These are phyloP conservation scores for Phalanger gymnotis DNA, from an alignment of 2,797 vertebrate species.

Conservation along the genomic window DNA sequence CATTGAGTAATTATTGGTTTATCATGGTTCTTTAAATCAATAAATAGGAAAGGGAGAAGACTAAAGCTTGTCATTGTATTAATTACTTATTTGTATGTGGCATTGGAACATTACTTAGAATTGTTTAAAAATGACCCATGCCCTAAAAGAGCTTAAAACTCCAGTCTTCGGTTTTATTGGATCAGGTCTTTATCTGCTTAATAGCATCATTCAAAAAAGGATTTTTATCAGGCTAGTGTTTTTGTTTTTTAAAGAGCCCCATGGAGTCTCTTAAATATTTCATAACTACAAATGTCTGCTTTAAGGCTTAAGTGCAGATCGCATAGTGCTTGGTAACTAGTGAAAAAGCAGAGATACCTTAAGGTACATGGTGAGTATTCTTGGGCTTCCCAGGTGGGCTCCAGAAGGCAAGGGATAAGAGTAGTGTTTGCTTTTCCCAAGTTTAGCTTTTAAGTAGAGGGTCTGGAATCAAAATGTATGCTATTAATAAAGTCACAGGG, in stretches of 20 bases:
- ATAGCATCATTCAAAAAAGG: not conserved
- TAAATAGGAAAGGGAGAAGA: fast-evolving
- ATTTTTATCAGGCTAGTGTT: not conserved
- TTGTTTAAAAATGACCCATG: not conserved
- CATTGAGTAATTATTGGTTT: fast-evolving
- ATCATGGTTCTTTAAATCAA: fast-evolving
- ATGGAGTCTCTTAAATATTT: fast-evolving
- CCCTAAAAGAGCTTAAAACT: not conserved
- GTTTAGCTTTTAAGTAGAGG: fast-evolving
- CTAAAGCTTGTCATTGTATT: fast-evolving
- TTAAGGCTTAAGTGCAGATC: fast-evolving
- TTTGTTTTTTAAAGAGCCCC: not conserved
- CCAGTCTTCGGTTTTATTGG: not conserved
- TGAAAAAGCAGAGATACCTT: not conserved
- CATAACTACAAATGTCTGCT: not conserved
- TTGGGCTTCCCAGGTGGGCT: not conserved
- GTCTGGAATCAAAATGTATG: fast-evolving
- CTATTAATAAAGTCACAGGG: not conserved
- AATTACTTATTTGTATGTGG: fast-evolving
- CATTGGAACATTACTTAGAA: not conserved
- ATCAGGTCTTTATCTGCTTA: not conserved
- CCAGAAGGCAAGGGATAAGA: not conserved
- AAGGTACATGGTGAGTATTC: not conserved
- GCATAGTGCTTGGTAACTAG: not conserved
- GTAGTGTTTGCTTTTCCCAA: not conserved